Conservation (phyloP, 2,797 vertebrate species). For the Adrianichthys oophorus region DNA sequence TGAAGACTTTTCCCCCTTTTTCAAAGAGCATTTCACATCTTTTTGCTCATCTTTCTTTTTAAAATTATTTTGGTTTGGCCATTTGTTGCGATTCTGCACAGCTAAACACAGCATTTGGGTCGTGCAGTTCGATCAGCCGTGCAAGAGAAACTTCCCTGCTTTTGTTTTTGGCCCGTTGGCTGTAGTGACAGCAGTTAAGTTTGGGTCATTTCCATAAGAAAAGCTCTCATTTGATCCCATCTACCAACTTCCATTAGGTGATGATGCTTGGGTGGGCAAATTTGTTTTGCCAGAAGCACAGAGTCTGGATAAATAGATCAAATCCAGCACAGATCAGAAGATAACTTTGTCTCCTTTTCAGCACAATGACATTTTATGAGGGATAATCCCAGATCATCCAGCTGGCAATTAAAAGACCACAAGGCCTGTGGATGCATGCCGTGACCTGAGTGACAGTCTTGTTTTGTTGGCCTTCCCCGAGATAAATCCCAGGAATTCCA, state of each 20-base stretch:
- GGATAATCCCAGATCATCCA: constrained; percentile 82
- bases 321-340: constrained; percentile 77
- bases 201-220: constrained; percentile 74
- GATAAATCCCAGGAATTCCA: constrained; percentile 1
- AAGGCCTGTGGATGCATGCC: constrained; percentile 44
- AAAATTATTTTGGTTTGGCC: too few species aligned
- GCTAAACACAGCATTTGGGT: constrained; percentile 1
- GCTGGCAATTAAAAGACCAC: constrained; percentile 79
- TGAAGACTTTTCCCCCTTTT: too few species aligned
- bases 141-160: constrained; percentile 23
- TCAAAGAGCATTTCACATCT: too few species aligned
- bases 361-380: constrained; percentile 81
- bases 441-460: constrained; percentile 37
- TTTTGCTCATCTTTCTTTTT: too few species aligned
- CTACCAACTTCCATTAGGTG: constrained; percentile 72
- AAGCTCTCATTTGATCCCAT: constrained; percentile 65
- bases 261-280: constrained; percentile 59
- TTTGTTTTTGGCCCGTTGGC: constrained; percentile 51
- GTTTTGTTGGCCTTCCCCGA: constrained; percentile 18
- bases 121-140: not conserved
- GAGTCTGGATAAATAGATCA: constrained; percentile 74
- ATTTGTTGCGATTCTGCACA: too few species aligned
- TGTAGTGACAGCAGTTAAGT: constrained; percentile 60
- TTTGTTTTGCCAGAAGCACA: constrained; percentile 77
- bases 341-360: constrained; percentile 76